Conservation (phyloP, 2,113 vertebrate genomes). For the Myrmecobius fasciatus region DNA sequence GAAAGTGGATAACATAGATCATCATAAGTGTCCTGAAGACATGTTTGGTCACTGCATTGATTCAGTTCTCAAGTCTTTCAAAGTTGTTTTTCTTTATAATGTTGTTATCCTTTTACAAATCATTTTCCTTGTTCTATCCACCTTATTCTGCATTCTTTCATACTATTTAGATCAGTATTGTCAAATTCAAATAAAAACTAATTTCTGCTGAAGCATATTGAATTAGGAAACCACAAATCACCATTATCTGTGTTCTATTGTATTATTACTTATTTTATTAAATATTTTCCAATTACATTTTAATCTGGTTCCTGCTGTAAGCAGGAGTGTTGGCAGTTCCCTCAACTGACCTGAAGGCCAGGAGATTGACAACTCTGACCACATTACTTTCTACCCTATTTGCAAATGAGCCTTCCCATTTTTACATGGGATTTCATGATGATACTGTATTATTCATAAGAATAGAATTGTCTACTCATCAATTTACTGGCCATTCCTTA, state of each 20-base stretch:
- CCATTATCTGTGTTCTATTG: background rate
- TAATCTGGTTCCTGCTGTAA: background rate
- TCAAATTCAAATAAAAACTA: background rate
- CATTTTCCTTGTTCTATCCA: background rate
- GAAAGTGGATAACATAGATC: background rate
- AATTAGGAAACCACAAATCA: background rate
- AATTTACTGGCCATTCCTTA: background rate
- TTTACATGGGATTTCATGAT: background rate
- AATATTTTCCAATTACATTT: background rate
- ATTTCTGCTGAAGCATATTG: background rate
- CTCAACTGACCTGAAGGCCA: background rate
- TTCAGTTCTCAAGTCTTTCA: background rate
- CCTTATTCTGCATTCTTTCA: background rate
- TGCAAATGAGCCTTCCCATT: background rate
- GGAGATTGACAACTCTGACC: background rate
- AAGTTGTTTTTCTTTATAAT: background rate
- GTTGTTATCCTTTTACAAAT: background rate
- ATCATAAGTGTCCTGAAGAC: background rate
- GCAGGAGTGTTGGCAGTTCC: background rate
- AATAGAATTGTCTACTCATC: background rate
- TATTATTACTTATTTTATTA: background rate
- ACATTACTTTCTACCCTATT: background rate
- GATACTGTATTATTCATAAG: background rate
- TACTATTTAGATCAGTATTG: too few species aligned
- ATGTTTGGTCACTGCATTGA: background rate